Conservation (phyloP, 2,113 vertebrate genomes). For the Odocoileus virginianus region DNA sequence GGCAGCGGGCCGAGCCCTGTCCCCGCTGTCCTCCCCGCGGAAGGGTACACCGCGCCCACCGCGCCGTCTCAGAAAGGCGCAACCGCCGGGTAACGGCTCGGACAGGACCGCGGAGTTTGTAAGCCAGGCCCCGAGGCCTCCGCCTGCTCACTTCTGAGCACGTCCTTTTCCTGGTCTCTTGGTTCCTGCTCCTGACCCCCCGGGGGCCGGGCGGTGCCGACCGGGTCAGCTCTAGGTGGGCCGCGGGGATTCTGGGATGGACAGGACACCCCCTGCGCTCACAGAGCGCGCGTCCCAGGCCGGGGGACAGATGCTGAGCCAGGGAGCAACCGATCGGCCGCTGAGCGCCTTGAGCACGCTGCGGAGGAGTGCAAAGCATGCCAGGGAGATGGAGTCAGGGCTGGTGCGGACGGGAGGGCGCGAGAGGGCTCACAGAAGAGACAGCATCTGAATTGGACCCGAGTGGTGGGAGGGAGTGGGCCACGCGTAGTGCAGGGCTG, state of each 20-base stretch:
- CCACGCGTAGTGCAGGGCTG: fast-evolving
- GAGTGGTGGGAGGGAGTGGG: background rate
- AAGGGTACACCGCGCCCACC: fast-evolving
- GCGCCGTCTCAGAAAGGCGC: fast-evolving
- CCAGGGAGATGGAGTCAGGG: background rate
- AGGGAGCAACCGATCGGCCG: background rate
- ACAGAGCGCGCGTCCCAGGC: fast-evolving
- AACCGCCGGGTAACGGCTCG: fast-evolving
- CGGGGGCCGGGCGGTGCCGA: fast-evolving
- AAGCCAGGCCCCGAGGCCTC: background rate
- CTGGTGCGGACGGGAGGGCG: background rate
- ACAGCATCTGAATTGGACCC: fast-evolving
- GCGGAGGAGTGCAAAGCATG: fast-evolving
- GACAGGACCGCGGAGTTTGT: too few relatives aligned
- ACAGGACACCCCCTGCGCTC: background rate
- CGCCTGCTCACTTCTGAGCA: fast-evolving
- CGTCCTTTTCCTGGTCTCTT: background rate
- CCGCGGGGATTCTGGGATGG: background rate
- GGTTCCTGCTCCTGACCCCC: background rate
- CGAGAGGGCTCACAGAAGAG: background rate
- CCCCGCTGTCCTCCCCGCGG: fast-evolving
- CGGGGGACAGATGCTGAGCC: fast-evolving
- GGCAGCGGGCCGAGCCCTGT: fast-evolving
- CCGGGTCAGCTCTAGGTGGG: fast-evolving
- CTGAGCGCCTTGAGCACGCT: too few relatives aligned